Percentiles rank a stretch among this genome's conserved stretches.
Evolutionary conservation across 1,140 invertebrate species (phyloP).

Genomic region (Orchesella cincta): DNA sequence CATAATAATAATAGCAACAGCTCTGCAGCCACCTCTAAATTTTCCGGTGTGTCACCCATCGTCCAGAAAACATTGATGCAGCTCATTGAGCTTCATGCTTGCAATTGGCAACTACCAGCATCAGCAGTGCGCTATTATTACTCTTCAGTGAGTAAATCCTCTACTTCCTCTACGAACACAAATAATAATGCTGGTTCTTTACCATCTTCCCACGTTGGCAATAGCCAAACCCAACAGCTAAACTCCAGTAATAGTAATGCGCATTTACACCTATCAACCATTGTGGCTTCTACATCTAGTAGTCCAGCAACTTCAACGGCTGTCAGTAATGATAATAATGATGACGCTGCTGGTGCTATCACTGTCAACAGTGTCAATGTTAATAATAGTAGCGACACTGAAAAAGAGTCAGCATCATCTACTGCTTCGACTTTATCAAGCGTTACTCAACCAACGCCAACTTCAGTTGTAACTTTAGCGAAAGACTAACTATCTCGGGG

Average conservation of each 20-base stretch:
- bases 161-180: background rate
- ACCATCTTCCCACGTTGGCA: background rate
- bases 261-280: background rate
- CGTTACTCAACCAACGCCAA: too few relatives aligned
- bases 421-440: too few relatives aligned
- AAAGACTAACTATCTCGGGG: too few relatives aligned
- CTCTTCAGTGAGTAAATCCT: constrained; percentile 56
- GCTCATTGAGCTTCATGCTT: constrained; percentile 82
- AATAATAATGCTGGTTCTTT: background rate
- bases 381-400: background rate
- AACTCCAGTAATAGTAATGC: background rate
- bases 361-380: background rate
- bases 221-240: background rate
- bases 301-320: background rate
- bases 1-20: background rate
- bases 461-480: too few relatives aligned
- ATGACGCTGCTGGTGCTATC: background rate
- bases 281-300: background rate
- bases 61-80: constrained; percentile 75
- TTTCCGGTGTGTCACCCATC: background rate
- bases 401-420: too few relatives aligned
- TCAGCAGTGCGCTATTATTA: constrained; percentile 87
- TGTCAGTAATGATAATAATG: constrained; percentile 3
- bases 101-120: constrained; percentile 83
- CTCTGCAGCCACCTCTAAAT: background rate